phyloP scores from a whole-genome alignment of 2,888 invertebrate species.

The Coelinius sp. region DNA sequence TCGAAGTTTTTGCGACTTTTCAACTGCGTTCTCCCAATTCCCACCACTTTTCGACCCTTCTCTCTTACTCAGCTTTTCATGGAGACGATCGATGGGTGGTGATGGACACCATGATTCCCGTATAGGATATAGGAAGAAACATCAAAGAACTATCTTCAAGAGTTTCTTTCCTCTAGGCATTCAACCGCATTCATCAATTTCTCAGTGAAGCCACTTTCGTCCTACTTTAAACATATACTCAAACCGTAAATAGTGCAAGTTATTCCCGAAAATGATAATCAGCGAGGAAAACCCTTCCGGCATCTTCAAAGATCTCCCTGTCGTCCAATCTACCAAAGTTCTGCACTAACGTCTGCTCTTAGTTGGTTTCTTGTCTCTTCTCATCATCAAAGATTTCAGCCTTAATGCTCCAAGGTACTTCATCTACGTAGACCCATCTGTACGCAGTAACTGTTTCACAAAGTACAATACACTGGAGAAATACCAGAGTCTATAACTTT shows the following conservation, averaged over 20 bases:
- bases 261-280: not conserved
- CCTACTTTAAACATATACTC: too few species aligned
- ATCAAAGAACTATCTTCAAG: too few species aligned
- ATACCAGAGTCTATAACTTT: slow-evolving; percentile 10
- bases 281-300: not conserved
- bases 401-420: slow-evolving; percentile 13
- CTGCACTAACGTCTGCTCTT: not conserved
- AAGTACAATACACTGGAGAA: slow-evolving; percentile 22
- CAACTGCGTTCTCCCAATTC: slow-evolving; percentile 22
- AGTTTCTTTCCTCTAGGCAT: too few species aligned
- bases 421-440: slow-evolving; percentile 18
- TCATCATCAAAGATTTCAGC: slow-evolving; percentile 23
- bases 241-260: not conserved
- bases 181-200: too few species aligned
- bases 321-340: not conserved
- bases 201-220: too few species aligned
- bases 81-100: not conserved
- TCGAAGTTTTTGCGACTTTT: slow-evolving; percentile 39
- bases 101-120: not conserved
- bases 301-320: not conserved
- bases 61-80: not conserved
- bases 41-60: slow-evolving; percentile 15
- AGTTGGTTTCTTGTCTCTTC: slow-evolving; percentile 8
- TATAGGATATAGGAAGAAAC: too few species aligned
- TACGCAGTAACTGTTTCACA: slow-evolving; percentile 8